Evolutionary conservation across 2,113 vertebrate genomes (phyloP), one percentile per base, ranked within the genome.

Genomic region (Telmatochromis sp.): DNA sequence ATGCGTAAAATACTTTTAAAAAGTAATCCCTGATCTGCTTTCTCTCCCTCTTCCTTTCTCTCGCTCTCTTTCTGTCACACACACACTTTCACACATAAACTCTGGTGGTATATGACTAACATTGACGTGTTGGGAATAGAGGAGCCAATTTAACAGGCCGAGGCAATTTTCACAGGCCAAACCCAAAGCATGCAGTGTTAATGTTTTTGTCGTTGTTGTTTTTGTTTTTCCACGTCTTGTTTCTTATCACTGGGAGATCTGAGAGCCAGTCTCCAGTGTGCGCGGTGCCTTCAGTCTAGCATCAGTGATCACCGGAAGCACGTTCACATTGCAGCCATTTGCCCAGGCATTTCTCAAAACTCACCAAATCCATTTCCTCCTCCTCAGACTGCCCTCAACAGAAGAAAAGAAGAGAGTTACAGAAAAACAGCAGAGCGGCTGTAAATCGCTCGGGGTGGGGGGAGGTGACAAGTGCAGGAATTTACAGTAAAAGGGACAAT

Each of bases 321-420:
- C 83, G 93, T 94, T 91, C 83, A 88, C 87, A 91, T 89, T 83
- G 87, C 82, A 93, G 90, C 92, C 86, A 91, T 88, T 91, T 89
- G 83, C 85, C 75, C 91, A 92, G 89, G 93, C 90, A 93, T 93
- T 94, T 89, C 79, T 92, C 96, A 91, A 92, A 96, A 99, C 98
- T 99, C 97, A 99, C 98, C 98, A 99, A 97, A 95, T 98, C 98
- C 97, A 98, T 98, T 96, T 99, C 98, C 96, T 99, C 98, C 96
- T 99, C 98, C 97, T 99, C 98, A 92, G 98, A 98, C 98, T 99
- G 98, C 95, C 96, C 96, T 96, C 97, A 87, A 97, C 96, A 97
- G 96, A 97, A 95, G 89, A 94, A 88, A 94, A 93, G 75, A 95
- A 89, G 88, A 95, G 80, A 78, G 87, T 93, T 94, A 95, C 88